A percentile compares a stretch with the other conserved stretches of the same genome.
Conservation (phyloP, 2,797 vertebrate genomes). For the Acanthornis magna region DNA sequence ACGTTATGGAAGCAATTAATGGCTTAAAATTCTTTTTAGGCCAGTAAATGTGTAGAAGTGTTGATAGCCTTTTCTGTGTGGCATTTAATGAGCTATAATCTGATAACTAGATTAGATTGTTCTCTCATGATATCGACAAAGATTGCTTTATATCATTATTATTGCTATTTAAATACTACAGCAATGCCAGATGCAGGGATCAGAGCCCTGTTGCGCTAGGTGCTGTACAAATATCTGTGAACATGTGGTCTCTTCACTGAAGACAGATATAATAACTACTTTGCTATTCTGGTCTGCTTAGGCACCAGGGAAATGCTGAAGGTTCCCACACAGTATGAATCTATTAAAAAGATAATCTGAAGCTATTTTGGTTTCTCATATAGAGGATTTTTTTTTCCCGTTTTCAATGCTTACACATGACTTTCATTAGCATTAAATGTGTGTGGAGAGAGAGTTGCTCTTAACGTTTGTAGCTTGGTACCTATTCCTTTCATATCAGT, state of each 20-base stretch:
- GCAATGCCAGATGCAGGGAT: slow-evolving; percentile 53
- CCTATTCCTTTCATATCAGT: slow-evolving; percentile 62
- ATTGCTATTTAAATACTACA: slow-evolving; percentile 60
- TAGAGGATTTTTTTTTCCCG: slow-evolving; percentile 33
- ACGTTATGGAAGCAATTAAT: slow-evolving; percentile 70
- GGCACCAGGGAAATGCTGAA: slow-evolving; percentile 72
- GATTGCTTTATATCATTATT: slow-evolving; percentile 55
- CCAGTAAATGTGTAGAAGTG: slow-evolving; percentile 64
- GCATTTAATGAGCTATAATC: slow-evolving; percentile 66
- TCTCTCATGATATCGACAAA: slow-evolving; percentile 57
- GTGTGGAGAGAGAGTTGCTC: slow-evolving; percentile 44
- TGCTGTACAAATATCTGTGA: slow-evolving; percentile 61
- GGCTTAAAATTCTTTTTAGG: slow-evolving; percentile 70
- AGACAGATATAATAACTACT: slow-evolving; percentile 72
- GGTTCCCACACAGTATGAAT: slow-evolving; percentile 75
- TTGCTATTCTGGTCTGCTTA: slow-evolving; percentile 73
- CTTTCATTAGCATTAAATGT: slow-evolving; percentile 72
- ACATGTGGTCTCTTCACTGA: slow-evolving; percentile 62
- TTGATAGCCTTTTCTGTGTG: slow-evolving; percentile 67
- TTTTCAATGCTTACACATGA: slow-evolving; percentile 67
- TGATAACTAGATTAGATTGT: slow-evolving; percentile 68
- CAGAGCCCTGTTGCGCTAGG: slow-evolving; percentile 52
- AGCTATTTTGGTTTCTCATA: slow-evolving; percentile 72
- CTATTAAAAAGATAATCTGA: slow-evolving; percentile 75
- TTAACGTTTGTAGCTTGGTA: slow-evolving; percentile 56